Evolutionary conservation across 2,797 vertebrate species (phyloP).

Genomic region (Brachymystax lenok): DNA sequence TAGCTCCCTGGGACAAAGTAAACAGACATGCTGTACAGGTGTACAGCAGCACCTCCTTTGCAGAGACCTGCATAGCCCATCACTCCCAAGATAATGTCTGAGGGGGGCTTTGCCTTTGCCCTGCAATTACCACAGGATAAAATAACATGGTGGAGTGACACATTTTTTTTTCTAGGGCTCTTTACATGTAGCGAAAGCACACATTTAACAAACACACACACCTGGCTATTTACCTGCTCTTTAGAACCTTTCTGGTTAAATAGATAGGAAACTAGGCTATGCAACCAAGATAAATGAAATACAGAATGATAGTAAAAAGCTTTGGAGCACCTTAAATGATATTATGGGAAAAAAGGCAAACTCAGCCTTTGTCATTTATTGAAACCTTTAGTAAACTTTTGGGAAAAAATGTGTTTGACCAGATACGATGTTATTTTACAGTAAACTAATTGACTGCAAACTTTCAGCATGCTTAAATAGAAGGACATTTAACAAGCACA

Average conservation of each 20-base stretch:
- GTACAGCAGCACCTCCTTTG: background rate
- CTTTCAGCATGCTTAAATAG: no score
- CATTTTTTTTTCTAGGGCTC: background rate
- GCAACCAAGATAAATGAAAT: no score
- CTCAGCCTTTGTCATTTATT: no score
- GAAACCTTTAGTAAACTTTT: no score
- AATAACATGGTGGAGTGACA: background rate
- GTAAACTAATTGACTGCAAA: no score
- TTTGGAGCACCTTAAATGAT: no score
- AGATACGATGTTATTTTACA: no score
- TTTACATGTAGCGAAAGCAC: background rate
- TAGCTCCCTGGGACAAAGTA: background rate
- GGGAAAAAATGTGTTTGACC: no score
- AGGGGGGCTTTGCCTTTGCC: background rate
- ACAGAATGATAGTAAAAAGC: no score
- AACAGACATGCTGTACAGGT: background rate
- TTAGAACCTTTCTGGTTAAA: background rate
- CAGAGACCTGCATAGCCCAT: background rate
- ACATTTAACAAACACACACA: background rate
- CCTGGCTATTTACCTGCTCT: background rate
- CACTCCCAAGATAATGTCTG: background rate
- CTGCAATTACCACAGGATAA: conserved; percentile 1
- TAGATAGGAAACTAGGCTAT: background rate
- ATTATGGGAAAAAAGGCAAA: no score
- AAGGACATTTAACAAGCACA: no score